Base-by-base conservation (phyloP, 2,888 invertebrate species). In the Ctena decussata region DNA sequence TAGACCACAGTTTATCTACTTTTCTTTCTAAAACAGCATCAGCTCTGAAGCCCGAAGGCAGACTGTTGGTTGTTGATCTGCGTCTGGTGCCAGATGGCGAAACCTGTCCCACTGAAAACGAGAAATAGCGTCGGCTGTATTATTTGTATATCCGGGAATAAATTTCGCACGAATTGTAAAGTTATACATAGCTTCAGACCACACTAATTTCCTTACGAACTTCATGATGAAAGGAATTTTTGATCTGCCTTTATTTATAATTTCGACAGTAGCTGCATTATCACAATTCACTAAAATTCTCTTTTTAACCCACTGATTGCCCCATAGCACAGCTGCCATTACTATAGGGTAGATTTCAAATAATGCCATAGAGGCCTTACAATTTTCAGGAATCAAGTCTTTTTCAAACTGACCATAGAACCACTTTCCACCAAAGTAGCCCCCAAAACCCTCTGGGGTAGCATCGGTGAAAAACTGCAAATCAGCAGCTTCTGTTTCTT, bases 181-280 rank as follows among this genome's bases (percentile, higher is more conserved):
- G 37, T 76, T 76, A 69, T 71, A 30, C 30, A 30, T 71, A n/a
- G 81, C 81, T 21, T 70, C 30, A 57, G 12, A 32, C 39, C 76
- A 37, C 12, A 70, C 69, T 24, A 81, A 37, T 21, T 32, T 27
- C 57, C 81, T 46, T 71, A 81, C 76, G 12, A 81, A 60, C 35
- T 75, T 75, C 81, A 81, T 81, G 8, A 81, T 81, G 37, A 41
- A 37, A 24, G 53, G 76, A n/a, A 41, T 71, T 60, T 81, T 71
- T 11, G 81, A 81, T 37, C 77, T 49, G 6, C 81, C 72, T 41
- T 57, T 65, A 5, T 44, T 76, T 21, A 49, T 53, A 44, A 76
- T 72, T n/a, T 69, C 27, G 3, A 80, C 80, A 57, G 80, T 75
- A 6, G 75, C 37, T 18, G 27, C 2, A 69, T 80, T 80, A 27